A percentile compares a stretch with the other conserved stretches of the same genome.
Evolutionary conservation across 1,140 invertebrate species (phyloP).

Genomic region (Heterodera carotae): DNA sequence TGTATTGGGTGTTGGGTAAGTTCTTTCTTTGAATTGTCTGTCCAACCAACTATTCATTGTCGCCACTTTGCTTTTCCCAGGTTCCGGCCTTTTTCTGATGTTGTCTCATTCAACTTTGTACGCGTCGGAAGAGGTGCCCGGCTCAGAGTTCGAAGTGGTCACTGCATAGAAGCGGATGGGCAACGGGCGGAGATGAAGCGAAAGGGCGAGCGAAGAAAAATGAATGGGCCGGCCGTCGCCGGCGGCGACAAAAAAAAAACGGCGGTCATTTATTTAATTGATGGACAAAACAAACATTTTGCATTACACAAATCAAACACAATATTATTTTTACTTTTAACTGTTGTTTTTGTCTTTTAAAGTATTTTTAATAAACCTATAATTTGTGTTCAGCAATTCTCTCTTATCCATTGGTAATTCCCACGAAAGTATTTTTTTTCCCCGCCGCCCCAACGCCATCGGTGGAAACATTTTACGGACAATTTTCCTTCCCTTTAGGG

Average conservation of each 20-base stretch:
- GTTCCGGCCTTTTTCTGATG: constrained; percentile 43
- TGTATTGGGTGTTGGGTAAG: constrained; percentile 54
- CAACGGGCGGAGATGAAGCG: not conserved
- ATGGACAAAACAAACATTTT: no score
- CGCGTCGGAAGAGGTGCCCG: constrained; percentile 48
- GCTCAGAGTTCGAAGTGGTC: constrained; percentile 48
- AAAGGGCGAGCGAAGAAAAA: not conserved
- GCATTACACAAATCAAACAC: no score
- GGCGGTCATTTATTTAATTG: no score
- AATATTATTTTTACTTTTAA: no score
- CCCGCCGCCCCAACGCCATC: not conserved
- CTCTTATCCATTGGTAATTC: no score
- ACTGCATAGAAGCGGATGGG: constrained; percentile 28
- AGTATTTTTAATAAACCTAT: no score
- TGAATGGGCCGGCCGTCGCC: no score
- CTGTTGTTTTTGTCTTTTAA: no score
- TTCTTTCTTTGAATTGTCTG: not conserved
- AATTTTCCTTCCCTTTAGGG: not conserved
- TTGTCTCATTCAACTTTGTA: constrained; percentile 47
- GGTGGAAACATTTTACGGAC: not conserved
- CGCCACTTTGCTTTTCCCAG: constrained; percentile 5
- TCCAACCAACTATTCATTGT: no score
- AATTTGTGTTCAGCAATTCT: no score
- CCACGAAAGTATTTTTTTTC: no score
- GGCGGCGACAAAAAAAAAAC: no score